Conservation (phyloP, 2,797 vertebrate species). For the Takifugu rubripes region DNA sequence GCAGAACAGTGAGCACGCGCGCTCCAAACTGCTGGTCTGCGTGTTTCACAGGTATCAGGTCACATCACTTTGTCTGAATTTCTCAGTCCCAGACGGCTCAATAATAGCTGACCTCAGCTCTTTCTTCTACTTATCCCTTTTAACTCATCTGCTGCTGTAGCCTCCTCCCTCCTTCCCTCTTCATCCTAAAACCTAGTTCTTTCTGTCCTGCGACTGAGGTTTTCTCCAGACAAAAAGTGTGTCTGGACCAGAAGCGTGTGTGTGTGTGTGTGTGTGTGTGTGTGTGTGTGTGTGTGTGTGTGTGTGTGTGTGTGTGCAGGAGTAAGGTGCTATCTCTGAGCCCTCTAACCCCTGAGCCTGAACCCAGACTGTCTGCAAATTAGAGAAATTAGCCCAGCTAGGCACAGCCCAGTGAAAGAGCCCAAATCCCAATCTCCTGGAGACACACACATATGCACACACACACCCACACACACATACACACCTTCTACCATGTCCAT, state of each 20-base stretch:
- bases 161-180: constrained; percentile 1
- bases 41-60: constrained; percentile 16
- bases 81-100: constrained; percentile 36
- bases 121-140: constrained; percentile 50
- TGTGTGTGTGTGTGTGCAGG: constrained; percentile 13
- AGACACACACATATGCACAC: constrained; percentile 4
- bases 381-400: constrained; percentile 76
- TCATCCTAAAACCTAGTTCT: constrained; percentile 9
- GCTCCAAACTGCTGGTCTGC: constrained; percentile 17
- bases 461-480: constrained; percentile 20
- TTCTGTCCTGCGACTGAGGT: not conserved
- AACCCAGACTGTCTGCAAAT: constrained; percentile 77
- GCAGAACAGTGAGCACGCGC: not conserved
- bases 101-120: constrained; percentile 43
- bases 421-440: constrained; percentile 38
- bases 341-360: constrained; percentile 63
- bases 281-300: constrained; percentile 4
- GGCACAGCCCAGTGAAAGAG: constrained; percentile 63
- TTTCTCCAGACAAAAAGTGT: constrained; percentile 42
- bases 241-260: constrained; percentile 31
- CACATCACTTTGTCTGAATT: constrained; percentile 27
- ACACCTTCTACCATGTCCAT: constrained; percentile 11
- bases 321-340: constrained; percentile 43
- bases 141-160: constrained; percentile 12
- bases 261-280: not conserved